Evolutionary conservation across 2,888 invertebrate species (phyloP).

Genomic region (Carpatolechia fugitivella): DNA sequence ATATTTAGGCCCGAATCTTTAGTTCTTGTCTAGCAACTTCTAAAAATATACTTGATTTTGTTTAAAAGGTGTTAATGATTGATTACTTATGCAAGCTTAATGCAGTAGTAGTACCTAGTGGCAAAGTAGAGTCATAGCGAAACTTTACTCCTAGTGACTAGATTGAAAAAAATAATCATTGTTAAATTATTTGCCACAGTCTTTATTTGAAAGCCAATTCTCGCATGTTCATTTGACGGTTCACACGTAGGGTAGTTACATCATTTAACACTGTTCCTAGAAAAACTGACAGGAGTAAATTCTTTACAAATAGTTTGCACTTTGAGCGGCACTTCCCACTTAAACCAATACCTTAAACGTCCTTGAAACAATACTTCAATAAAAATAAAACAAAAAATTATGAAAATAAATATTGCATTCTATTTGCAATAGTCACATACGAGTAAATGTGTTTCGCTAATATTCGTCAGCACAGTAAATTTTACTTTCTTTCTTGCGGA

Average conservation of each 20-base stretch:
- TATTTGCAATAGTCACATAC: constrained; percentile 53
- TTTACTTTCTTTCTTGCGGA: constrained; percentile 79
- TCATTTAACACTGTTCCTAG: constrained; percentile 13
- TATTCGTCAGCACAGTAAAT: constrained; percentile 74
- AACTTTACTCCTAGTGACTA: constrained; percentile 71
- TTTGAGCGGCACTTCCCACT: not conserved
- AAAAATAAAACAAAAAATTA: too few species aligned
- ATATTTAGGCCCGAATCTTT: not conserved
- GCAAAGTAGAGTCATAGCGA: constrained; percentile 79
- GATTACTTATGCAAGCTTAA: constrained; percentile 45
- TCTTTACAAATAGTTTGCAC: not conserved
- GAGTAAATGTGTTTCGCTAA: constrained; percentile 47
- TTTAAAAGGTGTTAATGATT: not conserved
- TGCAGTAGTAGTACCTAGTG: constrained; percentile 75
- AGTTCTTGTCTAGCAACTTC: not conserved
- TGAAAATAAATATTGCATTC: too few species aligned
- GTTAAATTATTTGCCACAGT: constrained; percentile 67
- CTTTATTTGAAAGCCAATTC: constrained; percentile 58
- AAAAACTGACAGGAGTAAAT: not conserved
- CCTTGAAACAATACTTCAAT: too few species aligned
- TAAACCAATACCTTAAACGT: too few species aligned
- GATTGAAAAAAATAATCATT: constrained; percentile 40
- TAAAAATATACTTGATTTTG: not conserved
- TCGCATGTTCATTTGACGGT: constrained; percentile 57
- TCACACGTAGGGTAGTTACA: constrained; percentile 22